Percentiles rank a stretch among this genome's conserved stretches.
These are phyloP conservation scores for Tetragnatha versicolor DNA, from an alignment of 1,140 invertebrate species.

Conservation along the genomic window DNA sequence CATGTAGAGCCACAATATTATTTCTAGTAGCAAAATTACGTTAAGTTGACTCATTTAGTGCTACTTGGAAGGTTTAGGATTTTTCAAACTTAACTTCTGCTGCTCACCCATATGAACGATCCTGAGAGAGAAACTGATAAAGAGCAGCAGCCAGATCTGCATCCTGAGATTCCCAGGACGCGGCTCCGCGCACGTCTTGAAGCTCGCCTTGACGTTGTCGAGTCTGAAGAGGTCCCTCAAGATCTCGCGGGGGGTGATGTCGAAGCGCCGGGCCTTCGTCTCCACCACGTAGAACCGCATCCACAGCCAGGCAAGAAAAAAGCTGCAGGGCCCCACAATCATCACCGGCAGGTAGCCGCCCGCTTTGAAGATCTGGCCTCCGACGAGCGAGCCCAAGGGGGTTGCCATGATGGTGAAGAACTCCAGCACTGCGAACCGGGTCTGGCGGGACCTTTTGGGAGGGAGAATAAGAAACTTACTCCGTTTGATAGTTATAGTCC, in stretches of 20 bases:
- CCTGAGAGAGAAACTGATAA: constrained; percentile 8
- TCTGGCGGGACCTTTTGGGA: constrained; percentile 36
- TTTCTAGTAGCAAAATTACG: too few relatives aligned
- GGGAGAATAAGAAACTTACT: too few relatives aligned
- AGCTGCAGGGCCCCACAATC: background rate
- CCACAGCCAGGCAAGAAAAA: constrained; percentile 20
- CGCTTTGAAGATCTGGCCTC: constrained; percentile 21
- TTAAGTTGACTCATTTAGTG: too few relatives aligned
- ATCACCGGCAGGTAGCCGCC: constrained; percentile 29
- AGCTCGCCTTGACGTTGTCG: constrained; percentile 42
- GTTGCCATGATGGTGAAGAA: constrained; percentile 38
- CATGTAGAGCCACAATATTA: too few relatives aligned
- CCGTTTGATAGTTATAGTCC: too few relatives aligned
- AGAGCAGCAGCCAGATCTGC: constrained; percentile 39
- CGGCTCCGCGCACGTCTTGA: constrained; percentile 16
- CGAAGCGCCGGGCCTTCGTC: constrained; percentile 3
- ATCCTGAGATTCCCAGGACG: constrained; percentile 38
- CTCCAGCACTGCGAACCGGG: constrained; percentile 34
- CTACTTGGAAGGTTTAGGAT: too few relatives aligned
- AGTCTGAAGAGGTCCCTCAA: constrained; percentile 19
- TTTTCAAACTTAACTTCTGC: too few relatives aligned
- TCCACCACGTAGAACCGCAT: constrained; percentile 33
- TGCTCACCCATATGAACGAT: constrained; percentile 35
- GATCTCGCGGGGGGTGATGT: constrained; percentile 23
- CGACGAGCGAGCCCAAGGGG: constrained; percentile 18